Percentiles rank a stretch among this genome's conserved stretches.
These are phyloP conservation scores for Hippopotamyrus pictus DNA, from an alignment of 2,797 vertebrate genomes.

Conservation along the genomic window DNA sequence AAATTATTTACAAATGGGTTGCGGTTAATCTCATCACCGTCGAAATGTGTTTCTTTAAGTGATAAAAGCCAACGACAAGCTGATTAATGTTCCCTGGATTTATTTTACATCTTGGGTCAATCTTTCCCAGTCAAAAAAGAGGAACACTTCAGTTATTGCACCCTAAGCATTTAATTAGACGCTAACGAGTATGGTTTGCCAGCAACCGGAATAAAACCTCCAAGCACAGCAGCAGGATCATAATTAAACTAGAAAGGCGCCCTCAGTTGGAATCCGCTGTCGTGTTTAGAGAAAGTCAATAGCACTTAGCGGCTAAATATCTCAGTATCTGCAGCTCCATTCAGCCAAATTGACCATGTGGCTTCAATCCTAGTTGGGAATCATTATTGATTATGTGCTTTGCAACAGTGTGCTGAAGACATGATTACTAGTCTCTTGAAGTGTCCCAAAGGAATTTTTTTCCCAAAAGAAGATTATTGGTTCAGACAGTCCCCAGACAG, in stretches of 20 bases:
- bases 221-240: not conserved
- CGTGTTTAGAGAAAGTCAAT: not conserved
- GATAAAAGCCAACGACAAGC: not conserved
- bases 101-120: not conserved
- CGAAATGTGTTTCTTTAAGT: not conserved
- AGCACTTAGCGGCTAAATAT: not conserved
- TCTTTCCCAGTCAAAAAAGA: not conserved
- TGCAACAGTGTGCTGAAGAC: not conserved
- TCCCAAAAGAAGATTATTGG: not conserved
- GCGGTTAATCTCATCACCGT: not conserved
- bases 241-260: not conserved
- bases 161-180: not conserved
- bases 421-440: constrained; percentile 3
- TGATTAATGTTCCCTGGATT: not conserved
- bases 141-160: not conserved
- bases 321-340: not conserved
- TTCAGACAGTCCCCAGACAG: not conserved
- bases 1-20: not conserved
- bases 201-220: not conserved
- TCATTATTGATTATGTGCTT: constrained; percentile 11
- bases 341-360: not conserved
- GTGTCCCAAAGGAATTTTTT: not conserved
- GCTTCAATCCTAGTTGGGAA: not conserved
- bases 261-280: not conserved
- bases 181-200: not conserved